phyloP scores from a whole-genome alignment of 2,113 vertebrate species.

The Aplodontia rufa region DNA sequence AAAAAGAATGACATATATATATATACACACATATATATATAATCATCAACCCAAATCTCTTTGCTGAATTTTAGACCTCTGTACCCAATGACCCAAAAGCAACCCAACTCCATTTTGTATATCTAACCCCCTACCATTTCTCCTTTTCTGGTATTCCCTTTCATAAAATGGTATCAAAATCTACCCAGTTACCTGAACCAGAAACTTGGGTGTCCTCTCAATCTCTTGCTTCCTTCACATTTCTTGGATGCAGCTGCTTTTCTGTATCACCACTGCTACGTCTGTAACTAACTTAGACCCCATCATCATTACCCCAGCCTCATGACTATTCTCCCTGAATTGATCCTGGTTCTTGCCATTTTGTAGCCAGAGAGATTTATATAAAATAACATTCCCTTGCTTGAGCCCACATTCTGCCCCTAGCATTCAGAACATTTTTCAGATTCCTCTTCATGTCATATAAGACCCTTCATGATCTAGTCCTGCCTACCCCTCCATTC shows the following conservation, averaged over 20 bases:
- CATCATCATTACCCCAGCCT: neutral
- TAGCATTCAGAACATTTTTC: neutral
- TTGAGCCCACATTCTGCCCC: neutral
- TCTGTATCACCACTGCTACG: too few relatives aligned
- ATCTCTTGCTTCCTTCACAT: neutral
- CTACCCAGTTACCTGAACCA: neutral
- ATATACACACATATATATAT: too few relatives aligned
- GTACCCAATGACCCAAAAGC: neutral
- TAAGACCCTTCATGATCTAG: neutral
- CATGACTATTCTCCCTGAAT: neutral
- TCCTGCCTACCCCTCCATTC: neutral
- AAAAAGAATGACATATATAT: neutral
- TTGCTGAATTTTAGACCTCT: neutral
- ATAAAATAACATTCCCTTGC: neutral
- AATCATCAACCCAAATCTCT: neutral
- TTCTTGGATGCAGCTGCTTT: neutral
- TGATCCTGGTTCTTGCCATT: neutral
- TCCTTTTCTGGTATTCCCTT: neutral
- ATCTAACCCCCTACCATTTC: neutral
- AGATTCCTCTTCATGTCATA: neutral
- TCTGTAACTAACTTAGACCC: neutral
- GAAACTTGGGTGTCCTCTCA: neutral
- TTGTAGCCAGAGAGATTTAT: neutral
- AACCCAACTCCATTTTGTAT: neutral
- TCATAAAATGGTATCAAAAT: neutral